A percentile compares a stretch with the other conserved stretches of the same genome.
phyloP scores from a whole-genome alignment of 2,888 invertebrate species.

The Vesta saturnalis region DNA sequence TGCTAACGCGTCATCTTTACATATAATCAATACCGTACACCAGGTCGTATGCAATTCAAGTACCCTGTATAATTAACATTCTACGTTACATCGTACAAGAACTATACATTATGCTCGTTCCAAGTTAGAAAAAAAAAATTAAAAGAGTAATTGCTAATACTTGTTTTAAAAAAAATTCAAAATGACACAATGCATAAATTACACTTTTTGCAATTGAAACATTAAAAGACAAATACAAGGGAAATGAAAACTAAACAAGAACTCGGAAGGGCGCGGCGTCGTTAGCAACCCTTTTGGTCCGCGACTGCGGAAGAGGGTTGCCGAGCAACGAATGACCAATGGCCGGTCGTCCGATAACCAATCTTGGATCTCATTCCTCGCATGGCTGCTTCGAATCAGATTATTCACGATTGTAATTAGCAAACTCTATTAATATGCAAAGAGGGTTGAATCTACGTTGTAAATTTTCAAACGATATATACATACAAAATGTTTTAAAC shows the following conservation, averaged over 20 bases:
- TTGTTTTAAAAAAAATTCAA: not conserved
- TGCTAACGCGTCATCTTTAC: slow-evolving; percentile 41
- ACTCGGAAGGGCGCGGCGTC: slow-evolving; percentile 33
- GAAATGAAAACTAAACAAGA: slow-evolving; percentile 33
- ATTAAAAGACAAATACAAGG: slow-evolving; percentile 25
- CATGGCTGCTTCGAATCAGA: slow-evolving; percentile 59
- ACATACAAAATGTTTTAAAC: slow-evolving; percentile 33
- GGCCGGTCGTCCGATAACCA: slow-evolving; percentile 61
- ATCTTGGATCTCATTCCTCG: slow-evolving; percentile 63
- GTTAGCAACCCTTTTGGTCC: slow-evolving; percentile 50
- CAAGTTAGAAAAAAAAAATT: not conserved
- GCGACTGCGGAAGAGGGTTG: slow-evolving; percentile 51
- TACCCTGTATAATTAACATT: slow-evolving; percentile 28
- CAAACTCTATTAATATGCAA: slow-evolving; percentile 40
- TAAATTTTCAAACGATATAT: slow-evolving; percentile 34
- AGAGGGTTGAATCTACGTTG: slow-evolving; percentile 26
- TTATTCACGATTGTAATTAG: slow-evolving; percentile 49
- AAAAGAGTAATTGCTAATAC: not conserved
- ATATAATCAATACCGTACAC: slow-evolving; percentile 41
- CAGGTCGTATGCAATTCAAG: slow-evolving; percentile 39
- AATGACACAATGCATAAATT: not conserved
- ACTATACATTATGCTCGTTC: not conserved
- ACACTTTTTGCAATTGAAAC: slow-evolving; percentile 13
- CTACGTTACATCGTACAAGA: slow-evolving; percentile 7
- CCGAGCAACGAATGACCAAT: slow-evolving; percentile 59